Evolutionary conservation across 2,113 vertebrate species (phyloP).

Genomic region (Anguilla rostrata): DNA sequence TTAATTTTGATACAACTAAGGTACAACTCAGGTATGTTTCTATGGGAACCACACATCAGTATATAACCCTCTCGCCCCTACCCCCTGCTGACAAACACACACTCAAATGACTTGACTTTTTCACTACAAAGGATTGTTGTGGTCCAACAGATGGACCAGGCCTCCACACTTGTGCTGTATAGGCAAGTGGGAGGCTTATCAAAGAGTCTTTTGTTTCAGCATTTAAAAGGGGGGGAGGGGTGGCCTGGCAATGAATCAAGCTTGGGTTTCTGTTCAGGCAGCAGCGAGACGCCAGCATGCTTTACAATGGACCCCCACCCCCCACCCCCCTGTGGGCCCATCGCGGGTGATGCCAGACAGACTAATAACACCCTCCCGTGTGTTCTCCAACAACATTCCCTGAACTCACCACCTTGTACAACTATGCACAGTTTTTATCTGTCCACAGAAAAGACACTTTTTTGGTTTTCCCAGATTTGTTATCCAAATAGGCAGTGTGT

Average conservation of each 20-base stretch:
- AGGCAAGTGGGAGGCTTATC: slow-evolving; percentile 19
- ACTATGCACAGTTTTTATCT: not conserved
- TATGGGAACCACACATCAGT: not conserved
- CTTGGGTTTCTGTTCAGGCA: slow-evolving; percentile 22
- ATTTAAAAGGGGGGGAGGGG: slow-evolving; percentile 37
- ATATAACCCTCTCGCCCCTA: not conserved
- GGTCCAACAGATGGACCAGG: slow-evolving; percentile 10
- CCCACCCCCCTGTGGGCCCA: not conserved
- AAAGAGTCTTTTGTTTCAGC: slow-evolving; percentile 41
- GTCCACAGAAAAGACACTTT: not conserved
- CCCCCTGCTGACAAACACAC: slow-evolving; percentile 7
- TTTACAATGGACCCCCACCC: not conserved
- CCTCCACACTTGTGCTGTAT: slow-evolving; percentile 21
- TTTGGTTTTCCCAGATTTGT: not conserved
- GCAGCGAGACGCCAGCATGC: slow-evolving; percentile 31
- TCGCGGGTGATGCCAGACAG: not conserved
- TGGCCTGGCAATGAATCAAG: slow-evolving; percentile 36
- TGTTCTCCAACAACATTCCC: not conserved
- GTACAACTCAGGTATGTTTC: not conserved
- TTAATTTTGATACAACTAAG: not conserved
- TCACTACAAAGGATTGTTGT: not conserved
- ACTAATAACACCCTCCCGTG: not conserved
- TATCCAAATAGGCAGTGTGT: not conserved
- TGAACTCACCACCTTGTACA: not conserved
- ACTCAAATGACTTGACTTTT: not conserved